Evolutionary conservation across 2,888 invertebrate genomes (phyloP).

Genomic region (Stramonita haemastoma): DNA sequence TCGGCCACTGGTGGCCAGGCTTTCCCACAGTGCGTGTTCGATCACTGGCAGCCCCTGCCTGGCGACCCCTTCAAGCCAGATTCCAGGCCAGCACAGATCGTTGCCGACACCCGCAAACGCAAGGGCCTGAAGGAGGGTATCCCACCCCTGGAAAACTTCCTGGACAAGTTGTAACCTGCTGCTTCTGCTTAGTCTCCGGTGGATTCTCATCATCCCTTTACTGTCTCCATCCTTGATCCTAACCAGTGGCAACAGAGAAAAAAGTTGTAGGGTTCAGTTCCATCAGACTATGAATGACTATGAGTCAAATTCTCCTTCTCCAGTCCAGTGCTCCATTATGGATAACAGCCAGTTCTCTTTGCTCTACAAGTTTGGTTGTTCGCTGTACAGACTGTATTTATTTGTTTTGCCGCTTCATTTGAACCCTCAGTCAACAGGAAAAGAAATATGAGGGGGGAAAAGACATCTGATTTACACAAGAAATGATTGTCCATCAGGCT

Average conservation of each 20-base stretch:
- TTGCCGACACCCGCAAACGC: conserved; percentile 95
- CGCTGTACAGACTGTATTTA: neutral
- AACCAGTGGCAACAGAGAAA: neutral
- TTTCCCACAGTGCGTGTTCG: conserved; percentile 99
- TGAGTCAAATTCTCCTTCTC: too few relatives aligned
- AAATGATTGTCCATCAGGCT: conserved; percentile 14
- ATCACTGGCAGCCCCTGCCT: conserved; percentile 98
- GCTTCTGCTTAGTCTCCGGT: neutral
- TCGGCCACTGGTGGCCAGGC: conserved; percentile 98
- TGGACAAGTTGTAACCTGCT: conserved; percentile 96
- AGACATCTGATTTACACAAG: neutral
- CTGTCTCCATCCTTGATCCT: neutral
- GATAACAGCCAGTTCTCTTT: too few relatives aligned
- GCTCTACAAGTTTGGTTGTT: neutral
- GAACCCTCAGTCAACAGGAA: neutral
- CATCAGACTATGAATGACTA: neutral
- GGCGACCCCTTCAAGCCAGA: conserved; percentile 94
- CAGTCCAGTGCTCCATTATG: too few relatives aligned
- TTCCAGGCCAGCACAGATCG: conserved; percentile 77
- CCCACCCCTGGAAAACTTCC: conserved; percentile 94
- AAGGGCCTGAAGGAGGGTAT: conserved; percentile 99
- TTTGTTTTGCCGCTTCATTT: neutral
- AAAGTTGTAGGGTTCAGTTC: neutral
- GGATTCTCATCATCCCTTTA: neutral
- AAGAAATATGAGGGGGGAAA: neutral